Conservation (phyloP, 2,797 vertebrate species). For the Ibycter americanus region DNA sequence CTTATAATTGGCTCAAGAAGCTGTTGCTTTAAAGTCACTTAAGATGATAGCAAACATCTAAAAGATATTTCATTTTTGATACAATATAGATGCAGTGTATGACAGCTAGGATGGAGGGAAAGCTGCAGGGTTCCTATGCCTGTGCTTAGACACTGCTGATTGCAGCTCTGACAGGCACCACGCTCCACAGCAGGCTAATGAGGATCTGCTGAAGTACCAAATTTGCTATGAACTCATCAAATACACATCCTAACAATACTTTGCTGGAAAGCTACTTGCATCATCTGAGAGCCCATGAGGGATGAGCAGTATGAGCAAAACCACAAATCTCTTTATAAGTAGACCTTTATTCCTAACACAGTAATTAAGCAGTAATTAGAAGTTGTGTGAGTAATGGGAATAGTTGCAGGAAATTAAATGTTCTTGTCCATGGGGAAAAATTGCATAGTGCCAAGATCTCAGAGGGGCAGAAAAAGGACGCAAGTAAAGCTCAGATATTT, state of each 20-base stretch:
- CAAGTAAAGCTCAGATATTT: neutral
- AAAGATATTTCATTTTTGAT: neutral
- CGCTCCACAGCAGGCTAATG: neutral
- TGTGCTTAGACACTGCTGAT: neutral
- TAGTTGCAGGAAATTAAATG: constrained; percentile 3
- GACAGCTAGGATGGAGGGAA: neutral
- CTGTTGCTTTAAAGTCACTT: neutral
- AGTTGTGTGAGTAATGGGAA: constrained; percentile 22
- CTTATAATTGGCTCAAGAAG: neutral
- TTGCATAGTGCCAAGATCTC: neutral
- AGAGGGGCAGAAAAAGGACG: neutral
- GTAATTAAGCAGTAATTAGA: constrained; percentile 65
- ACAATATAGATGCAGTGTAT: neutral
- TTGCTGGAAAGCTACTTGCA: neutral
- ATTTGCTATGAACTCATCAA: neutral
- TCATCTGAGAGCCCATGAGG: neutral
- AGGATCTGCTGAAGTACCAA: neutral
- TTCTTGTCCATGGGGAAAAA: neutral
- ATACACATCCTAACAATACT: neutral
- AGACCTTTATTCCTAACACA: constrained; percentile 9
- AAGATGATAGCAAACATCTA: neutral
- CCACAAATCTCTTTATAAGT: constrained; percentile 10
- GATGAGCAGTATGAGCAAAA: neutral
- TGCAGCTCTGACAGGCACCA: neutral
- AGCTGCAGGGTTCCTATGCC: neutral